Evolutionary conservation across 2,797 vertebrate species (phyloP), one percentile per base, ranked within the genome.

Genomic region (Furcifer pardalis): DNA sequence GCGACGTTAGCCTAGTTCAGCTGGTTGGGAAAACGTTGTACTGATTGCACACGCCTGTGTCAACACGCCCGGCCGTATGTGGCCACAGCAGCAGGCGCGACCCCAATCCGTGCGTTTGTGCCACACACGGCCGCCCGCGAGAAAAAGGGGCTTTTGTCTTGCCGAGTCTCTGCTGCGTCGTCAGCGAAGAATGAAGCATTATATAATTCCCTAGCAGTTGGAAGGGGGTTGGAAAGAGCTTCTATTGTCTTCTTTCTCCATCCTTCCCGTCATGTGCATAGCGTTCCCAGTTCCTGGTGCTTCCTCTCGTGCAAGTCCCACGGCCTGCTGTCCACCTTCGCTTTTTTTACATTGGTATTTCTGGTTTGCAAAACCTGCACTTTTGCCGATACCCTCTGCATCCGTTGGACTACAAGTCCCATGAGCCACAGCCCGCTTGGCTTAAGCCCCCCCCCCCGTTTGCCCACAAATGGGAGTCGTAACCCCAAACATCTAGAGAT

Each of bases 101-200:
- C 7, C 8, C 15, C 6, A 17, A 30, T 30, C 32, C 15, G 7
- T 10, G 5, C n/a, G 4, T 7, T 21, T 46, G 27, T 40, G 35
- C 59, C 3, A 4, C 3, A 1, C 8, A 5, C 8, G 5, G 12
- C 2, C 4, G 10, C 6, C 2, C 8, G 7, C 15, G 32, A 63
- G 32, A 56, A 40, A 42, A 27, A 13, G 35, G 4, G 5, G 17
- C 72, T 1, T 52, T 5, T 60, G 15, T 79, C 2, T 1, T 30
- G 9, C 35, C 13, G 3, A 52, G 10, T 32, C 60, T 0, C 15
- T 7, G 37, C 27, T 23, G 49, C 21, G 1, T 35, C 27, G 23
- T 40, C 59, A 4, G 9, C 1, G 9, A 56, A 13, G 78, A 68
- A 56, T 17, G 5, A 9, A 44, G 49, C 25, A 10, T 69, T 68